A percentile compares a stretch with the other conserved stretches of the same genome.
These are phyloP conservation scores for Propsilocerus akamusi DNA, from an alignment of 1,140 invertebrate genomes.

Conservation along the genomic window DNA sequence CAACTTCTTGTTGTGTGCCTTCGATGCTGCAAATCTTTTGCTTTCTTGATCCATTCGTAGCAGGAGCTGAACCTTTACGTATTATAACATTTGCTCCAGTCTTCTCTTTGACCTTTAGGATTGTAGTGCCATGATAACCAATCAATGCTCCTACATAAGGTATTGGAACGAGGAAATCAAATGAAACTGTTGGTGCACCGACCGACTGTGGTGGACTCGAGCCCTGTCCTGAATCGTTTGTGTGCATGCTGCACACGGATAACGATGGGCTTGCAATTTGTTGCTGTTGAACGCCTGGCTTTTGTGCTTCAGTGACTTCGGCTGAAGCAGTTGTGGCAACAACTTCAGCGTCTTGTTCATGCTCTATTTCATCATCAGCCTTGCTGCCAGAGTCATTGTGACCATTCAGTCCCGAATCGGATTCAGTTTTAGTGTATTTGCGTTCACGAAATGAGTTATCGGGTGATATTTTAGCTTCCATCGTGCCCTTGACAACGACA, in stretches of 20 bases:
- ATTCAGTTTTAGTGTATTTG: slow-evolving; percentile 12
- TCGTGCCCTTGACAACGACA: slow-evolving; percentile 18
- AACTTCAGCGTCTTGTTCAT: neutral
- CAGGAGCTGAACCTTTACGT: slow-evolving; percentile 56
- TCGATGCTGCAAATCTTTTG: slow-evolving; percentile 68
- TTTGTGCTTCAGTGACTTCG: neutral
- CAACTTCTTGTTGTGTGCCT: slow-evolving; percentile 55
- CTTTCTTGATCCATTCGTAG: slow-evolving; percentile 37
- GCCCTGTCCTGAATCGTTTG: slow-evolving; percentile 22
- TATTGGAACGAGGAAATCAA: slow-evolving; percentile 67
- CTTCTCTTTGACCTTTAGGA: slow-evolving; percentile 59
- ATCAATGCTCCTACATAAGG: slow-evolving; percentile 70
- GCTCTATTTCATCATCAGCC: neutral
- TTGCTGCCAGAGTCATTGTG: neutral
- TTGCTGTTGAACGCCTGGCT: neutral
- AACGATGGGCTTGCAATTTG: slow-evolving; percentile 13
- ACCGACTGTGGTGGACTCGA: slow-evolving; percentile 21
- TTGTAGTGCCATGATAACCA: slow-evolving; percentile 62
- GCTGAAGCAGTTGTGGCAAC: neutral
- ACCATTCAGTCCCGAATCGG: neutral
- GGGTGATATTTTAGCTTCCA: slow-evolving; percentile 22
- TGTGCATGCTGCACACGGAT: slow-evolving; percentile 22
- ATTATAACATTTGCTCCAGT: slow-evolving; percentile 61
- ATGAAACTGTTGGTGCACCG: slow-evolving; percentile 21
- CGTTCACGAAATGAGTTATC: slow-evolving; percentile 22